These are phyloP conservation scores for Acanthopagrus latus DNA, from an alignment of 2,797 vertebrate species.

Conservation along the genomic window DNA sequence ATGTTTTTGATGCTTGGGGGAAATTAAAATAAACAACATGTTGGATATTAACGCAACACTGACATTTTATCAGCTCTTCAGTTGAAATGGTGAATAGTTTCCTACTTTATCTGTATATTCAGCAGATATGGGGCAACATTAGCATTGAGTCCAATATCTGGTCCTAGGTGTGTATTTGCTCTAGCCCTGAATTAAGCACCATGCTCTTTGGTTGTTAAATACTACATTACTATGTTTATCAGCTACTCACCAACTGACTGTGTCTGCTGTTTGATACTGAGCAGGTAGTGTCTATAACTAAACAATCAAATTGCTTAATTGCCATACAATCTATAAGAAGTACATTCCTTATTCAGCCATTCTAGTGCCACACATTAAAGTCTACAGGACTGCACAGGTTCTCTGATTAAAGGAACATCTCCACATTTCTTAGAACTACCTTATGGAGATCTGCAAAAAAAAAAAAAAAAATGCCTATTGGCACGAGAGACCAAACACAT, in stretches of 20 bases:
- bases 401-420: background rate
- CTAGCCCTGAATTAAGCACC: background rate
- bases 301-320: background rate
- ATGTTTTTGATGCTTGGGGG: background rate
- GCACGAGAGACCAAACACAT: background rate
- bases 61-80: background rate
- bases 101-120: background rate
- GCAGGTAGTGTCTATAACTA: background rate
- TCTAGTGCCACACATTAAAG: background rate
- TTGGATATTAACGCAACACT: background rate
- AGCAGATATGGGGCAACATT: background rate
- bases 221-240: background rate
- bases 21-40: background rate
- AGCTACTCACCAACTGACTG: background rate
- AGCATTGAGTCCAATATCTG: background rate
- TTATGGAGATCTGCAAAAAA: background rate
- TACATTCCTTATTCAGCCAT: background rate
- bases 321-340: background rate
- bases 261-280: background rate
- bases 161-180: background rate
- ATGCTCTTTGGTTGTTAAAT: background rate
- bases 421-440: background rate
- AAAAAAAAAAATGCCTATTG: background rate
- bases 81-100: background rate
- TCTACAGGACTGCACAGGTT: background rate